Percentiles rank a stretch among this genome's conserved stretches.
Evolutionary conservation across 2,113 vertebrate species (phyloP).

Genomic region (Ictalurus furcatus): DNA sequence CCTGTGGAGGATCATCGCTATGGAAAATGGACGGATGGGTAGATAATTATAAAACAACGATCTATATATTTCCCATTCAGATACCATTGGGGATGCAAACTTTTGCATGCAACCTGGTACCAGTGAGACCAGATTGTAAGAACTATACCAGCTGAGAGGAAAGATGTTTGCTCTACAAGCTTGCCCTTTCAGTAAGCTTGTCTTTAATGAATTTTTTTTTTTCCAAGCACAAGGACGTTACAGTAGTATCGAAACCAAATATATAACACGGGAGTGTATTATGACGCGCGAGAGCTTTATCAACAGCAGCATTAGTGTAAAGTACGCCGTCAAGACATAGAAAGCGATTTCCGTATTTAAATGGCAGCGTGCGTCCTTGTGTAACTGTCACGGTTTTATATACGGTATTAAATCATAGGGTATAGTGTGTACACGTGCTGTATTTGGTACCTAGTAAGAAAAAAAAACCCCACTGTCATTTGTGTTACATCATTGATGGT

Average conservation of each 20-base stretch:
- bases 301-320: not conserved
- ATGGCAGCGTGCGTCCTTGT: not conserved
- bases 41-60: not conserved
- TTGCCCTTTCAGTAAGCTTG: not conserved
- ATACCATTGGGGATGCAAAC: not conserved
- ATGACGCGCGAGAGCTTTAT: too few species aligned
- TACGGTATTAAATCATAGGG: not conserved
- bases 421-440: not conserved
- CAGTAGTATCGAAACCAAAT: not conserved
- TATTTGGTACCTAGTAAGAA: not conserved
- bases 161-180: not conserved
- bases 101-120: not conserved
- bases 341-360: not conserved
- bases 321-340: not conserved
- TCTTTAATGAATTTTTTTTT: not conserved
- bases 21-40: not conserved
- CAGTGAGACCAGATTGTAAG: not conserved
- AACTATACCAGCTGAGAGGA: not conserved
- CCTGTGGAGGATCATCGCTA: too few species aligned
- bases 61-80: not conserved
- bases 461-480: not conserved
- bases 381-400: not conserved
- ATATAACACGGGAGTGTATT: not conserved
- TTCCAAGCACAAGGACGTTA: not conserved
- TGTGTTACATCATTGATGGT: not conserved